phyloP scores from a whole-genome alignment of 2,797 vertebrate species.

The Hylomyscus alleni region DNA sequence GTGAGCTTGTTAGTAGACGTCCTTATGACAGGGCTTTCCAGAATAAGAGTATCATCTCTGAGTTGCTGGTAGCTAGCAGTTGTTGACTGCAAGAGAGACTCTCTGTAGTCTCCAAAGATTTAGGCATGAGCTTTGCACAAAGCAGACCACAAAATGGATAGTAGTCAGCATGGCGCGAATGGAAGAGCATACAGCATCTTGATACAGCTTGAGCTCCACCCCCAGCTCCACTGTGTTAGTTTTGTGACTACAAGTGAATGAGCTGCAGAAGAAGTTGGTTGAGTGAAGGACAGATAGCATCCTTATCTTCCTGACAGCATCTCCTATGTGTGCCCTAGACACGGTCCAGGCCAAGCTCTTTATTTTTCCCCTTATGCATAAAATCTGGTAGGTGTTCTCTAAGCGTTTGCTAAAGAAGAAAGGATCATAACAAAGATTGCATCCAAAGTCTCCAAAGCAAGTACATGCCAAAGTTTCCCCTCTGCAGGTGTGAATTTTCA shows the following conservation, averaged over 20 bases:
- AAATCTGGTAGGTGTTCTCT: constrained; percentile 31
- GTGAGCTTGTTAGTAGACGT: constrained; percentile 53
- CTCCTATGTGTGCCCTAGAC: neutral
- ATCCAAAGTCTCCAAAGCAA: constrained; percentile 62
- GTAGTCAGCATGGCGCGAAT: neutral
- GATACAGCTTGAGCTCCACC: neutral
- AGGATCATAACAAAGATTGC: constrained; percentile 45
- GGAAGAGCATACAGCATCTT: neutral
- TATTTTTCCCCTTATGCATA: neutral
- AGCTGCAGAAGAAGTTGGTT: neutral
- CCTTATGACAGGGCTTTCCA: constrained; percentile 30
- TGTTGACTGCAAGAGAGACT: neutral
- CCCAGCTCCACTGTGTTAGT: neutral
- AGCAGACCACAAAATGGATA: neutral
- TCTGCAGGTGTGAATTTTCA: neutral
- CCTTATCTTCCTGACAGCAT: neutral
- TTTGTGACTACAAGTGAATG: neutral
- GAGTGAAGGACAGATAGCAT: neutral
- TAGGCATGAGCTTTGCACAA: neutral
- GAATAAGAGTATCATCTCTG: constrained; percentile 17
- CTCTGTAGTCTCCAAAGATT: neutral
- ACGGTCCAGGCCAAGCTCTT: neutral
- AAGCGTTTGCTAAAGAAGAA: constrained; percentile 44
- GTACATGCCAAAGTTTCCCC: constrained; percentile 40
- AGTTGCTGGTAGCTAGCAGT: neutral